phyloP scores from a whole-genome alignment of 2,888 invertebrate genomes.

The Seladonia tumulorum region DNA sequence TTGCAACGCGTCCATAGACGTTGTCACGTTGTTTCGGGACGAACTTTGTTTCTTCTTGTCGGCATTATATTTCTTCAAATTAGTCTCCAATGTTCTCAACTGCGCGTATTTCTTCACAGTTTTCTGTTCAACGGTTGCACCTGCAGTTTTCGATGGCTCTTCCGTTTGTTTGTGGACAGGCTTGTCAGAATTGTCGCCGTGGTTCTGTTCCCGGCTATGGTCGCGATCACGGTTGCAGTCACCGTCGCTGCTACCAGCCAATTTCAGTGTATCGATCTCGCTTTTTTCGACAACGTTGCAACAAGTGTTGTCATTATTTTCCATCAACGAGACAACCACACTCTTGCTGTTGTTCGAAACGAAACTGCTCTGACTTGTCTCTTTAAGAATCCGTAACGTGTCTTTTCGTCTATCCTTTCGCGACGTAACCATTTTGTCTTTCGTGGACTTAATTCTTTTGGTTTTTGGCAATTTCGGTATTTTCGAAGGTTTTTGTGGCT shows the following conservation, averaged over 20 bases:
- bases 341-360: background rate
- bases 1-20: slow-evolving; percentile 3
- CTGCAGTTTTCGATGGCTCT: background rate
- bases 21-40: background rate
- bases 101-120: slow-evolving; percentile 77
- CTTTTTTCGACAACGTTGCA: background rate
- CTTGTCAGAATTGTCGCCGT: background rate
- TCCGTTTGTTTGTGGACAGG: background rate
- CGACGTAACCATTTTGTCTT: background rate
- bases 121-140: slow-evolving; percentile 55
- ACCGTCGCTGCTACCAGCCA: background rate
- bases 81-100: slow-evolving; percentile 76
- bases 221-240: background rate
- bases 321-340: background rate
- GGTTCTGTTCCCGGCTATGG: background rate
- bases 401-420: slow-evolving; percentile 22
- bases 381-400: slow-evolving; percentile 6
- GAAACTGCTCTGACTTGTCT: background rate
- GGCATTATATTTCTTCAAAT: slow-evolving; percentile 63
- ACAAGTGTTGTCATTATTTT: background rate
- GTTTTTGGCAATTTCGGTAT: background rate
- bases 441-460: background rate
- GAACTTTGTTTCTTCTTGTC: slow-evolving; percentile 30
- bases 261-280: background rate
- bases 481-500: background rate